Percentiles rank a stretch among this genome's conserved stretches.
These are phyloP conservation scores for Actinostola sp. DNA, from an alignment of 92 coral and sea anemone species.

Conservation along the genomic window DNA sequence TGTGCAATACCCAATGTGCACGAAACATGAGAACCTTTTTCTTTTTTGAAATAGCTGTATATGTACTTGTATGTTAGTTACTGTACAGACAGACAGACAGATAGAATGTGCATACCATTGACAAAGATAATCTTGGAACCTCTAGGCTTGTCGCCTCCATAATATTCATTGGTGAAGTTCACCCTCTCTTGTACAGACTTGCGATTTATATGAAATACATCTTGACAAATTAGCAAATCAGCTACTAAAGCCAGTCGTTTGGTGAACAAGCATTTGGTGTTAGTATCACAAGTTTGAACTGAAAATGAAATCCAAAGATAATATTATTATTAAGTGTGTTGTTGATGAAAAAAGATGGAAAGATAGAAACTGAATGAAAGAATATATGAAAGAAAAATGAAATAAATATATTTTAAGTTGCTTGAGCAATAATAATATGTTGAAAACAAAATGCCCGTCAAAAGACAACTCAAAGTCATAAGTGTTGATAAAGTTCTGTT, in stretches of 20 bases:
- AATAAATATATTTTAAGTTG: too few relatives aligned
- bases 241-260: slow-evolving; percentile 11
- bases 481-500: too few relatives aligned
- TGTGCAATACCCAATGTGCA: too few relatives aligned
- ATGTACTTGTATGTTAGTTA: too few relatives aligned
- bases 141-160: slow-evolving; percentile 65
- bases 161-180: slow-evolving; percentile 73
- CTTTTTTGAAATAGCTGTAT: too few relatives aligned
- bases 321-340: not conserved
- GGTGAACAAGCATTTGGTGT: slow-evolving; percentile 61
- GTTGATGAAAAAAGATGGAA: not conserved
- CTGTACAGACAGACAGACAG: not conserved
- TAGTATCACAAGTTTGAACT: slow-evolving; percentile 77
- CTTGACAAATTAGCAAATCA: slow-evolving; percentile 57
- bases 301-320: slow-evolving; percentile 1
- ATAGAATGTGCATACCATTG: slow-evolving; percentile 46
- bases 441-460: not conserved
- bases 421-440: too few relatives aligned
- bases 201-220: slow-evolving; percentile 50
- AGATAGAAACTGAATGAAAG: not conserved
- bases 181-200: slow-evolving; percentile 52
- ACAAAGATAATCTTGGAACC: slow-evolving; percentile 74
- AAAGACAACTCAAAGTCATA: too few relatives aligned
- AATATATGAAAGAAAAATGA: not conserved
- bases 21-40: too few relatives aligned